These are phyloP conservation scores for Pantherophis alleghaniensis DNA, from an alignment of 2,797 vertebrate genomes.

Conservation along the genomic window DNA sequence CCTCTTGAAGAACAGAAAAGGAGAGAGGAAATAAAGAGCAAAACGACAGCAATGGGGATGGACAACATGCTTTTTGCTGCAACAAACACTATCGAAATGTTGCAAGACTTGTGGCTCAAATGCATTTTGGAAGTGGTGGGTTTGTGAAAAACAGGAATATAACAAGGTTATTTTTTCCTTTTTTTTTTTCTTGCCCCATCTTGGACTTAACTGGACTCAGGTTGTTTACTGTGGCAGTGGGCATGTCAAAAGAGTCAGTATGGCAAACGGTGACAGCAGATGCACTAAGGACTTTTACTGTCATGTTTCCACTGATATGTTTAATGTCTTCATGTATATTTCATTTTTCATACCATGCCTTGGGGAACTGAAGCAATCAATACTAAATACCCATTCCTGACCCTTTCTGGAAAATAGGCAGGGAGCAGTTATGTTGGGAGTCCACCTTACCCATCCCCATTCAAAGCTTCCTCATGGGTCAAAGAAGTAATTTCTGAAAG, in stretches of 20 bases:
- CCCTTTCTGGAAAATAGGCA: constrained; percentile 51
- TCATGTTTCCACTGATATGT: constrained; percentile 47
- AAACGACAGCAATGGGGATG: constrained; percentile 17
- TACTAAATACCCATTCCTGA: constrained; percentile 57
- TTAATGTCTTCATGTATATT: constrained; percentile 48
- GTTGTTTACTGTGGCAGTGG: constrained; percentile 45
- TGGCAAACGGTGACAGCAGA: constrained; percentile 42
- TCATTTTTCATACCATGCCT: constrained; percentile 61
- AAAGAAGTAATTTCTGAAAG: constrained; percentile 63
- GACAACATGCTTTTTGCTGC: constrained; percentile 44
- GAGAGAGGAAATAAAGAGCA: not conserved
- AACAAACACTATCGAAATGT: constrained; percentile 46
- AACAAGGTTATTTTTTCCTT: constrained; percentile 6
- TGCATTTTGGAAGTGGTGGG: not conserved
- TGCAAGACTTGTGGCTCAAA: constrained; percentile 52
- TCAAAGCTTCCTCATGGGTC: constrained; percentile 24
- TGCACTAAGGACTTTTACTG: constrained; percentile 63
- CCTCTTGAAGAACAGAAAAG: constrained; percentile 36
- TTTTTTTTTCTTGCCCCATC: constrained; percentile 26
- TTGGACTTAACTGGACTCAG: constrained; percentile 23
- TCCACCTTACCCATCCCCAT: not conserved
- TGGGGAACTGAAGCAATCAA: constrained; percentile 59
- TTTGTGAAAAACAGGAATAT: constrained; percentile 30
- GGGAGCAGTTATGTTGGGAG: not conserved
- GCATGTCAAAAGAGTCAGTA: constrained; percentile 30